phyloP scores from a whole-genome alignment of 37 sponge, comb jelly and placozoan genomes.

The Spongia lamella region DNA sequence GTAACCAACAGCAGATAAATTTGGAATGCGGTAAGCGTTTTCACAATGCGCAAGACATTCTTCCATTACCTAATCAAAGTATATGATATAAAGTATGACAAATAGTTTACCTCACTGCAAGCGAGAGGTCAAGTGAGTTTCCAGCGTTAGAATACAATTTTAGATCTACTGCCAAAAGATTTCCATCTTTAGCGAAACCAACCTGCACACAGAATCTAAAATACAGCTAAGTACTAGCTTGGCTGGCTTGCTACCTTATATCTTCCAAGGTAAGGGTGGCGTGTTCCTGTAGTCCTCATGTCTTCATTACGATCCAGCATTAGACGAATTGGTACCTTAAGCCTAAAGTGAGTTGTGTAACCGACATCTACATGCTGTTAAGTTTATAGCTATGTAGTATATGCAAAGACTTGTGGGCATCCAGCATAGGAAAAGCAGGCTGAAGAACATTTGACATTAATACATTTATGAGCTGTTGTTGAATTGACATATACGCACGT shows the following conservation, averaged over 20 bases:
- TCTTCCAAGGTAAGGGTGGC: constrained; percentile 48
- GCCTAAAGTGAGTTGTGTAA: background rate
- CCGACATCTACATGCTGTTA: background rate
- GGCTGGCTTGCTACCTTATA: constrained; percentile 54
- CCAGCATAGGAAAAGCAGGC: too few relatives aligned
- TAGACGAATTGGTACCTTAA: constrained; percentile 32
- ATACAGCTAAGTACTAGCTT: background rate
- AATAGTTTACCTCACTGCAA: background rate
- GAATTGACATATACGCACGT: too few relatives aligned
- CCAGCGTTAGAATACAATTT: constrained; percentile 59
- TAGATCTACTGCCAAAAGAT: constrained; percentile 15
- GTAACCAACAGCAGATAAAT: constrained; percentile 25
- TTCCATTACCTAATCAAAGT: constrained; percentile 25
- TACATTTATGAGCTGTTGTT: too few relatives aligned
- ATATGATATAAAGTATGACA: too few relatives aligned
- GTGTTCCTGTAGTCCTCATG: constrained; percentile 51
- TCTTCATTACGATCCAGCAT: constrained; percentile 65
- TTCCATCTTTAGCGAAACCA: constrained; percentile 56
- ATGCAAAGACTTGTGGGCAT: too few relatives aligned
- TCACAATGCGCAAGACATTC: constrained; percentile 18
- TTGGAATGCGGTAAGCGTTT: constrained; percentile 51
- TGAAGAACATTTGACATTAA: too few relatives aligned
- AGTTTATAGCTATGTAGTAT: too few relatives aligned
- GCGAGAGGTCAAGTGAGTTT: constrained; percentile 39
- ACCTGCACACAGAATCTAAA: constrained; percentile 12